A percentile compares a stretch with the other conserved stretches of the same genome.
Evolutionary conservation across 2,888 invertebrate species (phyloP).

Genomic region (Laothoe populi): DNA sequence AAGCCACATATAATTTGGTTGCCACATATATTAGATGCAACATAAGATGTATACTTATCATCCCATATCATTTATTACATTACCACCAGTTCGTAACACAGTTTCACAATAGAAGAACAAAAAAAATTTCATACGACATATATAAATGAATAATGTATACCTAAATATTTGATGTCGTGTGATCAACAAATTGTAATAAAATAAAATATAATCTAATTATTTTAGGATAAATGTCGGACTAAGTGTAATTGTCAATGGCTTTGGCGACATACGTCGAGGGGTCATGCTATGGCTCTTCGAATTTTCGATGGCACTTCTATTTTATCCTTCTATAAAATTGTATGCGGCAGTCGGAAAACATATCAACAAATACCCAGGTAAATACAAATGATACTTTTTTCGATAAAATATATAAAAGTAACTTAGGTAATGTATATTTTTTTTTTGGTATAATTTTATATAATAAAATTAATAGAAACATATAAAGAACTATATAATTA

Average conservation of each 20-base stretch:
- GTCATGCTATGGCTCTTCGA: conserved; percentile 69
- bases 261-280: conserved; percentile 70
- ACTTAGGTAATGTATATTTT: neutral
- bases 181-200: neutral
- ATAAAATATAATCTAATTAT: conserved; percentile 23
- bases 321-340: conserved; percentile 62
- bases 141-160: too few species aligned
- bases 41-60: too few species aligned
- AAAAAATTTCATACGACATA: too few species aligned
- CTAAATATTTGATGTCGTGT: too few species aligned
- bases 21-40: too few species aligned
- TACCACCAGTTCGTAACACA: too few species aligned
- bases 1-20: too few species aligned
- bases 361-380: conserved; percentile 57
- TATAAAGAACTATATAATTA: too few species aligned
- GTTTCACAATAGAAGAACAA: too few species aligned
- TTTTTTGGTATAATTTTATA: too few species aligned
- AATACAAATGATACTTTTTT: conserved; percentile 16
- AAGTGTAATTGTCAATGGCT: conserved; percentile 62
- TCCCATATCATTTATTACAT: too few species aligned
- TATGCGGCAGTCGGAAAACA: conserved; percentile 55
- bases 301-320: conserved; percentile 56
- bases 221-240: conserved; percentile 71
- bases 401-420: neutral
- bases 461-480: too few species aligned